Percentiles rank a stretch among this genome's conserved stretches.
These are phyloP conservation scores for Felis catus DNA, from an alignment of 2,113 vertebrate genomes.

Conservation along the genomic window F.catus_Fca126_mat1.0 CM031419.1:175621001-175621500, in stretches of 20 bases:
- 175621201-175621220: neutral
- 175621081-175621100: neutral
- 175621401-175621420: too few relatives aligned
- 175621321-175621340: too few relatives aligned
- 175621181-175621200: neutral
- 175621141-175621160: neutral
- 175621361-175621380: too few relatives aligned
- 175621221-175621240: neutral
- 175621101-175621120: neutral
- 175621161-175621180: neutral
- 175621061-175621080: neutral
- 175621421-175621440: too few relatives aligned
- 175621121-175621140: neutral
- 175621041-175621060: neutral
- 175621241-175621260: neutral
- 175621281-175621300: neutral
- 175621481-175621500: too few relatives aligned
- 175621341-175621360: too few relatives aligned
- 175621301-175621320: too few relatives aligned
- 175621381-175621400: too few relatives aligned
- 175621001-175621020: neutral
- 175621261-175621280: neutral
- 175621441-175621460: too few relatives aligned
- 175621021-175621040: accelerated
- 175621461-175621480: too few relatives aligned